Percentiles rank a stretch among this genome's conserved stretches.
phyloP scores from a whole-genome alignment of 2,113 vertebrate genomes.

The Glaucomys volans region DNA sequence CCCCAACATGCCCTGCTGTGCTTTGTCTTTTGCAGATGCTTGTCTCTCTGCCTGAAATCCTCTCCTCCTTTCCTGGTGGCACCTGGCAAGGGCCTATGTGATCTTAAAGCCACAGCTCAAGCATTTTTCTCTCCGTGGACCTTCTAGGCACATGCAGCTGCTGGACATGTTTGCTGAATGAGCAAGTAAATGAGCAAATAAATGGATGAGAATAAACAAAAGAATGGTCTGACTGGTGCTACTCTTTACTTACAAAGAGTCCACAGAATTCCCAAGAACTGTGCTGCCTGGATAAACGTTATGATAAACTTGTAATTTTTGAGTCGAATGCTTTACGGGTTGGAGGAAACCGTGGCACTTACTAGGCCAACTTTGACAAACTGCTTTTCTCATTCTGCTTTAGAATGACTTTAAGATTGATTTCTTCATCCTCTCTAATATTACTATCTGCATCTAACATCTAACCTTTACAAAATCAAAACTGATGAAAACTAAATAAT shows the following conservation, averaged over 20 bases:
- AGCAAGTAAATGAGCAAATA: not conserved
- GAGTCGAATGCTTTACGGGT: not conserved
- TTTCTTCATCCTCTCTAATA: slow-evolving; percentile 72
- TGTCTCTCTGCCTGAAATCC: slow-evolving; percentile 13
- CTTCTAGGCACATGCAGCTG: not conserved
- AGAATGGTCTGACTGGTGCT: not conserved
- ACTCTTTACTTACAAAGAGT: not conserved
- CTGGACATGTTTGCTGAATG: not conserved
- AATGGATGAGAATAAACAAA: not conserved
- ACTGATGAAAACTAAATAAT: slow-evolving; percentile 77
- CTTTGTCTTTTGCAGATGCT: slow-evolving; percentile 42
- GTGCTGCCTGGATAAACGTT: not conserved
- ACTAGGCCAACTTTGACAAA: slow-evolving; percentile 58
- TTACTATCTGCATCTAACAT: slow-evolving; percentile 71
- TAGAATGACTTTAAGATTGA: slow-evolving; percentile 73
- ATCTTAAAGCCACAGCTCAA: slow-evolving; percentile 25
- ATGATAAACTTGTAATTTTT: slow-evolving; percentile 52
- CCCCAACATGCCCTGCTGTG: slow-evolving; percentile 27
- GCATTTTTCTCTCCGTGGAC: not conserved
- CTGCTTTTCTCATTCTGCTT: slow-evolving; percentile 61
- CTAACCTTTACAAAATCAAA: slow-evolving; percentile 79
- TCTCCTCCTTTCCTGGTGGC: not conserved
- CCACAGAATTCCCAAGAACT: slow-evolving; percentile 5
- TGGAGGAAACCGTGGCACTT: not conserved
- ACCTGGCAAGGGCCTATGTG: slow-evolving; percentile 7